Evolutionary conservation across 2,797 vertebrate species (phyloP), one percentile per base, ranked within the genome.

Genomic region (Poecilia velifera): DNA sequence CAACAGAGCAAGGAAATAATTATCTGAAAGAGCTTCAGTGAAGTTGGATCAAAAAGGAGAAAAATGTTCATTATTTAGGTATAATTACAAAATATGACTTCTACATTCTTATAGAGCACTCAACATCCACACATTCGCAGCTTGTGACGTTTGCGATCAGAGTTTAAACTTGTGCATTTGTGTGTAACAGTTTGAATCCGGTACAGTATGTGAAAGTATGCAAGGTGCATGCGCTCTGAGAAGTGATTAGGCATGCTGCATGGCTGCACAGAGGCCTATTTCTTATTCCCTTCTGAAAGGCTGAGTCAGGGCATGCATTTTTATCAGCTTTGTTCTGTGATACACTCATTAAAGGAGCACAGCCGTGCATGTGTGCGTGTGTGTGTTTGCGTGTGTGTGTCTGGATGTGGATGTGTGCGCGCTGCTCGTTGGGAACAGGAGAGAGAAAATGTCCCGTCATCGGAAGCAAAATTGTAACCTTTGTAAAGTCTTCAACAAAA

Each of bases 221-320:
- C 39, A 45, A 51, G 39, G 76, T 77, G 85, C 76, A 79, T 80
- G 82, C 76, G 80, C 70, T 78, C 79, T 28, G 84, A 73, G 66
- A 41, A 36, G 82, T 87, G 82, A 93, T 94, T 92, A 88, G 73
- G 78, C 76, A 92, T 91, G 84, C 92, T 84, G 83, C 90, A 81
- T 91, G 87, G 87, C 87, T 87, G 72, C 85, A 81, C 91, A 77
- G 86, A 78, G 85, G 80, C 86, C 79, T 80, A 93, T 94, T 94
- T 90, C 87, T 90, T 92, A 94, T 94, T 94, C 92, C 92, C 92
- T 93, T 95, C 95, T 91, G 89, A 94, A 92, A 93, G 86, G 57
- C 88, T 85, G 86, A 73, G 84, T 81, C 90, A 85, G 74, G 88
- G 88, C 76, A 75, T 25, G 86, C 94, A 94, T 95, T 94, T 93